Evolutionary conservation across 1,140 invertebrate species (phyloP).

Genomic region (Palaemon carinicauda): DNA sequence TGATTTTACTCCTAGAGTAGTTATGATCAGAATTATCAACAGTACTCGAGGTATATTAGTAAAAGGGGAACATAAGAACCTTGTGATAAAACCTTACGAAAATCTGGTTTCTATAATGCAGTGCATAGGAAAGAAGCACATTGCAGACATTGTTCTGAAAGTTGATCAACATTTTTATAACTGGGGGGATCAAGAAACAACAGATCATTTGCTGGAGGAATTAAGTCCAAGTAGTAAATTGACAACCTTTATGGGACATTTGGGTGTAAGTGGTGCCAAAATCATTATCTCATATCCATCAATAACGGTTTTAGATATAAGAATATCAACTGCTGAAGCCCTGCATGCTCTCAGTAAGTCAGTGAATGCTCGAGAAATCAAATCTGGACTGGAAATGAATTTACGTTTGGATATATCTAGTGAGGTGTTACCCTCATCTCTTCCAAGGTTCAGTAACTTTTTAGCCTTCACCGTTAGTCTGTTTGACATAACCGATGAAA

Average conservation of each 20-base stretch:
- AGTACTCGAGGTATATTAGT: background rate
- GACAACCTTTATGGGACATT: slow-evolving; percentile 26
- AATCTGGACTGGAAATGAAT: no score
- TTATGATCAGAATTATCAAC: background rate
- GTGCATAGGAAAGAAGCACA: background rate
- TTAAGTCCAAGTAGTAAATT: slow-evolving; percentile 15
- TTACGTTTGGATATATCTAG: no score
- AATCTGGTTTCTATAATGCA: background rate
- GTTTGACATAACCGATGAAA: no score
- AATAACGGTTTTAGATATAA: no score
- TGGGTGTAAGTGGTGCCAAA: slow-evolving; percentile 1
- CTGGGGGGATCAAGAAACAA: slow-evolving; percentile 15
- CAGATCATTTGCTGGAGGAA: background rate
- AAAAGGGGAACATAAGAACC: background rate
- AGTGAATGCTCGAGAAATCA: no score
- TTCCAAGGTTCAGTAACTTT: no score
- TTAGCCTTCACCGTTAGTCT: no score
- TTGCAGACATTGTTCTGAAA: background rate
- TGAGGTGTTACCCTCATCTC: no score
- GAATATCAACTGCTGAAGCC: no score
- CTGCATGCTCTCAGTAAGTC: no score
- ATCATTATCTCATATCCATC: no score
- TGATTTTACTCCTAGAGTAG: background rate
- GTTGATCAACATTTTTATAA: slow-evolving; percentile 22
- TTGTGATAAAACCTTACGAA: background rate